A percentile compares a stretch with the other conserved stretches of the same genome.
Evolutionary conservation across 2,888 invertebrate species (phyloP).

Genomic region (Lepidochitona cinerea): DNA sequence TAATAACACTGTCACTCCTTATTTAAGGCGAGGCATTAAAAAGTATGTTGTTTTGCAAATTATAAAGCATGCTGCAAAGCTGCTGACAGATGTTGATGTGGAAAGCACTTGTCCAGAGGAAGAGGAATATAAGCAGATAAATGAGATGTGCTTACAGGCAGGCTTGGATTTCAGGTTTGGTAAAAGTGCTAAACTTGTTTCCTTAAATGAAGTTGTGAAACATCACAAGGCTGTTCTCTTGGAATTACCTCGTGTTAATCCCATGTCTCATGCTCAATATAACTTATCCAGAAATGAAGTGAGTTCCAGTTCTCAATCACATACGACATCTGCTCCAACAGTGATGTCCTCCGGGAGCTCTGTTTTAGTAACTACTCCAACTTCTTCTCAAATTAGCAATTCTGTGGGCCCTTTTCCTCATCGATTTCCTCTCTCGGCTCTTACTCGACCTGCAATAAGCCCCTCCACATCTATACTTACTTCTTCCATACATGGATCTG

Average conservation of each 20-base stretch:
- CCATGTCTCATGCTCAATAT: constrained; percentile 64
- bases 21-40: constrained; percentile 80
- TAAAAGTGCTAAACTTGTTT: constrained; percentile 56
- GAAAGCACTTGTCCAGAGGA: constrained; percentile 47
- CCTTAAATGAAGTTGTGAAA: constrained; percentile 48
- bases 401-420: no score
- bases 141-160: constrained; percentile 58
- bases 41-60: constrained; percentile 87
- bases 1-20: constrained; percentile 94
- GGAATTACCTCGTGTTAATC: constrained; percentile 62
- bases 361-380: no score
- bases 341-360: no score
- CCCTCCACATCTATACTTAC: no score
- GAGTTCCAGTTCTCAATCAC: no score
- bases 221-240: constrained; percentile 48
- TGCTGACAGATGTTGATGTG: constrained; percentile 50
- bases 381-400: no score
- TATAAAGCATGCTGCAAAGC: constrained; percentile 63
- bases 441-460: no score
- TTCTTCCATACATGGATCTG: no score
- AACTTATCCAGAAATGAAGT: no score
- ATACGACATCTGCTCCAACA: no score
- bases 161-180: constrained; percentile 63
- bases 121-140: constrained; percentile 61
- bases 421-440: no score